Evolutionary conservation across 2,888 invertebrate genomes (phyloP).

Genomic region (Drosophila kuntzei): DNA sequence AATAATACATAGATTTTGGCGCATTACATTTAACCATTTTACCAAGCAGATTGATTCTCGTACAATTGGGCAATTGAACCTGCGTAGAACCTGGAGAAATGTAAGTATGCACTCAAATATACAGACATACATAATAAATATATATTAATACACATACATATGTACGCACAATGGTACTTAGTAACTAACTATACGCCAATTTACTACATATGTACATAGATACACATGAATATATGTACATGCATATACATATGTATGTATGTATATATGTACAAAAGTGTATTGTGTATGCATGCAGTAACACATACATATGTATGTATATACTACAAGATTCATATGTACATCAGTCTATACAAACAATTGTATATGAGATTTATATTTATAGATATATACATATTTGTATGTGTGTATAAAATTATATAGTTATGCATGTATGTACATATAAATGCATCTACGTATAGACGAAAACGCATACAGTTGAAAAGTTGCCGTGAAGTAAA

Average conservation of each 20-base stretch:
- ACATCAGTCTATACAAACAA: neutral
- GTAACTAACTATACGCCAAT: too few species aligned
- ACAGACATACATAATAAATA: neutral
- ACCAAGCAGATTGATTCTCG: neutral
- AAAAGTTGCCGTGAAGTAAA: constrained; percentile 23
- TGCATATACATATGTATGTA: neutral
- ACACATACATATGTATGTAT: neutral
- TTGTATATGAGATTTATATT: constrained; percentile 26
- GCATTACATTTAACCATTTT: neutral
- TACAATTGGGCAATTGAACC: neutral
- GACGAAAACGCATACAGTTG: constrained; percentile 18
- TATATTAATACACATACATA: constrained; percentile 8
- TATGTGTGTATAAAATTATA: neutral
- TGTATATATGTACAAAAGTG: neutral
- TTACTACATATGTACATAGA: constrained; percentile 23
- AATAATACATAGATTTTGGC: neutral
- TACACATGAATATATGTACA: constrained; percentile 11
- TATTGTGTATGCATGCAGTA: constrained; percentile 4
- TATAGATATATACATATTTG: neutral
- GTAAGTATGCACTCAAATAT: constrained; percentile 1
- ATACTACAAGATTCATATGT: neutral
- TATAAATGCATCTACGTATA: constrained; percentile 21
- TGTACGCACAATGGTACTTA: neutral
- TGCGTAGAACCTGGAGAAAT: neutral
- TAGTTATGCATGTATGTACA: constrained; percentile 28